Percentiles rank a stretch among this genome's conserved stretches.
Evolutionary conservation across 2,888 invertebrate genomes (phyloP).

Genomic region (Trisateles emortualis): DNA sequence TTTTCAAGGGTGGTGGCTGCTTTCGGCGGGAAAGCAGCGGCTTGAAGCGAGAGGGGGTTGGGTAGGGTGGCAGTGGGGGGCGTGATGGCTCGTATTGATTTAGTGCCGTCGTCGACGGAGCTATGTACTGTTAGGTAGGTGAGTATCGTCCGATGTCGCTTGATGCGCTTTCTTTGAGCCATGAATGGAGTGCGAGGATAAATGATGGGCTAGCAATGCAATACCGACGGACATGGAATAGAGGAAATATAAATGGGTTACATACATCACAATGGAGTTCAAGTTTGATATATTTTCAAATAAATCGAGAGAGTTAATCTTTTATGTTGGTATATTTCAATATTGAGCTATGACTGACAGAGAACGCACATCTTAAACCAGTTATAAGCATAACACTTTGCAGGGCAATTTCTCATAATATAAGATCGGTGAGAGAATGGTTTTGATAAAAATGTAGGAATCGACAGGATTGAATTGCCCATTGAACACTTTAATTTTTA

Average conservation of each 20-base stretch:
- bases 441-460: too few relatives aligned
- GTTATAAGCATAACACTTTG: too few relatives aligned
- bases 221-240: not conserved
- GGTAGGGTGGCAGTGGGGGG: conserved; percentile 64
- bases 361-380: too few relatives aligned
- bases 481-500: too few relatives aligned
- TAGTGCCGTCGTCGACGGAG: conserved; percentile 87
- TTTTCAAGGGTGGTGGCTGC: conserved; percentile 86
- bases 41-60: conserved; percentile 65
- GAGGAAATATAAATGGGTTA: not conserved
- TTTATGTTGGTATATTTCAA: too few relatives aligned
- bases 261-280: not conserved
- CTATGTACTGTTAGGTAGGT: conserved; percentile 82
- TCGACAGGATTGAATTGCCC: too few relatives aligned
- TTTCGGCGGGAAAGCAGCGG: conserved; percentile 84
- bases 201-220: conserved; percentile 32
- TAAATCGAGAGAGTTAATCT: not conserved
- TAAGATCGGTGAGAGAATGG: too few relatives aligned
- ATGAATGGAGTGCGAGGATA: conserved; percentile 50
- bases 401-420: too few relatives aligned
- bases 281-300: not conserved
- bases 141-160: conserved; percentile 78
- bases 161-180: conserved; percentile 83
- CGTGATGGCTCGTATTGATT: conserved; percentile 87
- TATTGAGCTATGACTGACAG: too few relatives aligned